A percentile compares a stretch with the other conserved stretches of the same genome.
These are phyloP conservation scores for Pyrochroa serraticornis DNA, from an alignment of 2,888 invertebrate genomes.

Conservation along the genomic window DNA sequence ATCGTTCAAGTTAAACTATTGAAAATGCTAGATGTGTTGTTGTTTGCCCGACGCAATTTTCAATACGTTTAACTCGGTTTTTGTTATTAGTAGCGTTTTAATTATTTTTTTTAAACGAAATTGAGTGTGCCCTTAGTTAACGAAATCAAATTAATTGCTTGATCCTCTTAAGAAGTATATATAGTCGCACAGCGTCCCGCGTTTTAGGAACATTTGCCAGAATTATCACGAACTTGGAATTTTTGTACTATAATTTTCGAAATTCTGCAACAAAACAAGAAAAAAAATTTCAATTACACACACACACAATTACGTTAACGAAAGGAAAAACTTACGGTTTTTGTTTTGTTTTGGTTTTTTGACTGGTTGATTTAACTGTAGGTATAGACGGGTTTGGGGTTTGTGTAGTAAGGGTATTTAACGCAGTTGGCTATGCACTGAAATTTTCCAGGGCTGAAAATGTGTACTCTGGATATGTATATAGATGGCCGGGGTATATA, in stretches of 20 bases:
- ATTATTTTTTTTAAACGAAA: slow-evolving; percentile 2
- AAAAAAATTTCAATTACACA: slow-evolving; percentile 1
- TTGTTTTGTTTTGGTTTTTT: slow-evolving; percentile 39
- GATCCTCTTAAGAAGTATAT: slow-evolving; percentile 36
- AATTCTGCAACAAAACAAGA: slow-evolving; percentile 42
- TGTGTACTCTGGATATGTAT: slow-evolving; percentile 38
- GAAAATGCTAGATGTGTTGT: slow-evolving; percentile 45
- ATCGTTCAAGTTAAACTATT: slow-evolving; percentile 46
- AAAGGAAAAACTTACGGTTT: slow-evolving; percentile 43
- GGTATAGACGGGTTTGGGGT: slow-evolving; percentile 58
- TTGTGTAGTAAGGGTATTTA: slow-evolving; percentile 54
- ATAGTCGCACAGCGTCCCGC: slow-evolving; percentile 53
- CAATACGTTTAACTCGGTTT: slow-evolving; percentile 46
- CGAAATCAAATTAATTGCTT: slow-evolving; percentile 30
- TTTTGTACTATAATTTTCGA: slow-evolving; percentile 54
- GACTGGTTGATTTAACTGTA: slow-evolving; percentile 53
- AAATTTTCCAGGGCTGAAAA: slow-evolving; percentile 54
- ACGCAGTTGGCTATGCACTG: slow-evolving; percentile 60
- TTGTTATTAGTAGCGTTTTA: background rate
- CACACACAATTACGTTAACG: background rate
- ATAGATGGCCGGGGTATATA: slow-evolving; percentile 41
- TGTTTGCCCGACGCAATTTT: slow-evolving; percentile 50
- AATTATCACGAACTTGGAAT: slow-evolving; percentile 48
- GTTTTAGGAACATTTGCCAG: slow-evolving; percentile 49
- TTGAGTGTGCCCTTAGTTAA: slow-evolving; percentile 42